Evolutionary conservation across 1,140 invertebrate species (phyloP).

Genomic region (Pogonus chalceus): DNA sequence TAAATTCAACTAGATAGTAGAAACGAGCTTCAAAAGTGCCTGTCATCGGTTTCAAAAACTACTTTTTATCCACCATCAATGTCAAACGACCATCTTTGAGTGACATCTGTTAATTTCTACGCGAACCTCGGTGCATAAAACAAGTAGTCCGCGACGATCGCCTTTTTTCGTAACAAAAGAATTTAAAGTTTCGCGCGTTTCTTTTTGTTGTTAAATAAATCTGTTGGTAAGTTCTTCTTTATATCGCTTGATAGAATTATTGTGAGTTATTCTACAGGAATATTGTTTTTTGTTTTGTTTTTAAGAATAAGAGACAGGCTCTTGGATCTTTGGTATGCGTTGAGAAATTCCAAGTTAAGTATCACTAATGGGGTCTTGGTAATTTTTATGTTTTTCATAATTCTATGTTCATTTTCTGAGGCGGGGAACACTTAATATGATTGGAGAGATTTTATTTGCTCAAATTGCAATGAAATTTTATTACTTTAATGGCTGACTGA

Average conservation of each 20-base stretch:
- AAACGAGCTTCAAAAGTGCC: background rate
- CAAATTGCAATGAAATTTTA: no score
- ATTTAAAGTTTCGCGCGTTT: background rate
- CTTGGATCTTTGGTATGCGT: no score
- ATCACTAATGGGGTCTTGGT: background rate
- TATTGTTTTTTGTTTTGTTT: no score
- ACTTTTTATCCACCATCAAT: background rate
- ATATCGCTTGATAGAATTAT: background rate
- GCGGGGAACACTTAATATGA: no score
- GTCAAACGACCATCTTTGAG: background rate
- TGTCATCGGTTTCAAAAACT: background rate
- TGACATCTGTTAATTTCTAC: background rate
- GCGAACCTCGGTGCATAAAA: background rate
- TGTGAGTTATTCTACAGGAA: no score
- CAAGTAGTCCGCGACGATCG: background rate
- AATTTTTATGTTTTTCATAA: no score
- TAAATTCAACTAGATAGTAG: background rate
- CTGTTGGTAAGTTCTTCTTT: background rate
- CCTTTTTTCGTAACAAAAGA: background rate
- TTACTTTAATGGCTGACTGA: no score
- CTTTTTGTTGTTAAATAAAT: slow-evolving; percentile 3
- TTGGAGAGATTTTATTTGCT: no score
- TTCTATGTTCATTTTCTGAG: no score
- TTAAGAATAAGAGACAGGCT: no score
- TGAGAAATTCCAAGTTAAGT: no score